Base-by-base conservation (phyloP, 2,113 vertebrate species). In the Phylloscopus whistleri region DNA sequence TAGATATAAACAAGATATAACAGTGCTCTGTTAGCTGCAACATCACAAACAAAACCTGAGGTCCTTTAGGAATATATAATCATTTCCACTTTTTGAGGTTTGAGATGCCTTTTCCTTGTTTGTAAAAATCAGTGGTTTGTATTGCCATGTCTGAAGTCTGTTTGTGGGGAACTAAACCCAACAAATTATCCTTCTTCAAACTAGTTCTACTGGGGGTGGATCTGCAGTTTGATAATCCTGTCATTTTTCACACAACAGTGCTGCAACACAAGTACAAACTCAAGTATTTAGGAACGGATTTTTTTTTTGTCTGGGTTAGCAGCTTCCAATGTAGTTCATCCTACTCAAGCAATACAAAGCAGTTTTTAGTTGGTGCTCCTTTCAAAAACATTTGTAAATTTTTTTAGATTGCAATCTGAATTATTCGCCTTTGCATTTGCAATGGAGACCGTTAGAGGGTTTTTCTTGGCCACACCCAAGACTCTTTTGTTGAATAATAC, bases 201-300 rank as follows among this genome's bases (percentile, higher is more conserved):
- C 17, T 77, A 27, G 1, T 69, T 80, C 33, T 39, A 0, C 4
- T n/a, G 17, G 8, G 4, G 3, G 3, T n/a, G 15, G 7, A 17
- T 4, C 31, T 85, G 43, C 52, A 67, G 21, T 63, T 90, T 46
- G 16, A 9, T 73, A 62, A 19, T 46, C 19, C 16, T 79, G 6
- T 68, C 21, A 8, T 68, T 94, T 94, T 93, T 87, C 22, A 49
- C 4, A 20, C 2, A 4, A 8, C 13, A 31, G 1, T 62, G 41
- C 39, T 74, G 16, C 27, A 52, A 56, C 12, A 12, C 49, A 44
- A 78, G 58, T 48, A 39, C 13, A 19, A 74, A 30, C 18, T 28
- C 8, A 26, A 20, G 18, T 39, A 44, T 66, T 62, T 70, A 37
- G 5, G 11, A 58, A 56, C 1, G 13, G 24, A 22, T 56, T 5